Evolutionary conservation across 2,113 vertebrate species (phyloP).

Genomic region (Zeus faber): DNA sequence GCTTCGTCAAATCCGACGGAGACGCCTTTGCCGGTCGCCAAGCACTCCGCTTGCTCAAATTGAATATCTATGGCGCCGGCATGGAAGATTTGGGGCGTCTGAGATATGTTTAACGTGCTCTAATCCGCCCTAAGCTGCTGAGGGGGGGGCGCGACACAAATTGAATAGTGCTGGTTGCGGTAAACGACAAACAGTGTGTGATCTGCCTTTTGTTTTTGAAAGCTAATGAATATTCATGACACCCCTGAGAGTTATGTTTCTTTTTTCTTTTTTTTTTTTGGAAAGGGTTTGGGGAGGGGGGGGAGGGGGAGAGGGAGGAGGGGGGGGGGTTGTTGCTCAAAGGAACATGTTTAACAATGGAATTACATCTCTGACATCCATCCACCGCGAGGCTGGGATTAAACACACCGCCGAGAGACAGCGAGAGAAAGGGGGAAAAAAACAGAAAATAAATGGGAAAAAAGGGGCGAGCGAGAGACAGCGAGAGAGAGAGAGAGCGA

Average conservation of each 20-base stretch:
- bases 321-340: constrained; percentile 31
- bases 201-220: constrained; percentile 70
- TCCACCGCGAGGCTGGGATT: constrained; percentile 73
- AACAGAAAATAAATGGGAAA: constrained; percentile 28
- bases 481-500: constrained; percentile 20
- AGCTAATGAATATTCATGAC: constrained; percentile 72
- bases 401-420: constrained; percentile 49
- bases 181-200: constrained; percentile 64
- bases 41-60: constrained; percentile 30
- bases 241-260: constrained; percentile 62
- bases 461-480: constrained; percentile 20
- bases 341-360: constrained; percentile 72
- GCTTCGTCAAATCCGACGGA: constrained; percentile 23
- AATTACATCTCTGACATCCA: constrained; percentile 75
- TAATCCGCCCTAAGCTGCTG: constrained; percentile 62
- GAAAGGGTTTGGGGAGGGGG: constrained; percentile 44
- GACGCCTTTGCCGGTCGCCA: constrained; percentile 26
- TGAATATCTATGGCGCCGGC: constrained; percentile 62
- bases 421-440: constrained; percentile 5
- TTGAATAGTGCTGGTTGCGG: constrained; percentile 57
- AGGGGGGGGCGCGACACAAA: constrained; percentile 36
- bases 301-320: no score
- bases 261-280: background rate
- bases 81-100: constrained; percentile 62
- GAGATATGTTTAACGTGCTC: constrained; percentile 65